These are phyloP conservation scores for Leptodactylus fallax DNA, from an alignment of 2,797 vertebrate genomes.

Conservation along the genomic window DNA sequence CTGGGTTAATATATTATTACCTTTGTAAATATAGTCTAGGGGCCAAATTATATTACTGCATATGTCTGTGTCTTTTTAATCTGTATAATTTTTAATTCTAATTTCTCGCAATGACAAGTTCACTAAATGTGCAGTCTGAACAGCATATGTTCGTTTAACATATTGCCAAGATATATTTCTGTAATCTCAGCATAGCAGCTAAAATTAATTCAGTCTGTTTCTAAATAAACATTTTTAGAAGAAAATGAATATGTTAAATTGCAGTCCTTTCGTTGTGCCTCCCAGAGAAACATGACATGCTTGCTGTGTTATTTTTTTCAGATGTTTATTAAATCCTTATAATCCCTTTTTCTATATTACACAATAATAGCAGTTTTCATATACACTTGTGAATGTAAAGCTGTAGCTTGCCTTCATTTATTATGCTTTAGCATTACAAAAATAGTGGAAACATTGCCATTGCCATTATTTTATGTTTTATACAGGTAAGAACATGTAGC, in stretches of 20 bases:
- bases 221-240: slow-evolving; percentile 52
- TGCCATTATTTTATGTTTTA: background rate
- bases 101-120: slow-evolving; percentile 18
- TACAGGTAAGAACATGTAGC: background rate
- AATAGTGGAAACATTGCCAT: background rate
- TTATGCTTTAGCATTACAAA: background rate
- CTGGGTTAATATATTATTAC: background rate
- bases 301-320: slow-evolving; percentile 31
- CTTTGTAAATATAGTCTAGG: background rate
- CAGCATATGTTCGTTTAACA: slow-evolving; percentile 41
- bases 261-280: slow-evolving; percentile 52
- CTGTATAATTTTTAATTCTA: slow-evolving; percentile 18
- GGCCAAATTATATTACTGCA: background rate
- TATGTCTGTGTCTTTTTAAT: background rate
- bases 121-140: slow-evolving; percentile 12
- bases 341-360: slow-evolving; percentile 29
- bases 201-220: slow-evolving; percentile 59
- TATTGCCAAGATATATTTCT: slow-evolving; percentile 39
- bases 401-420: background rate
- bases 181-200: slow-evolving; percentile 7
- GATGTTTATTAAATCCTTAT: slow-evolving; percentile 35
- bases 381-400: background rate
- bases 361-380: background rate
- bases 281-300: slow-evolving; percentile 54
- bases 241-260: slow-evolving; percentile 49